Percentiles rank a stretch among this genome's conserved stretches.
These are phyloP conservation scores for Apis laboriosa DNA, from an alignment of 1,140 invertebrate species.

Conservation along the genomic window DNA sequence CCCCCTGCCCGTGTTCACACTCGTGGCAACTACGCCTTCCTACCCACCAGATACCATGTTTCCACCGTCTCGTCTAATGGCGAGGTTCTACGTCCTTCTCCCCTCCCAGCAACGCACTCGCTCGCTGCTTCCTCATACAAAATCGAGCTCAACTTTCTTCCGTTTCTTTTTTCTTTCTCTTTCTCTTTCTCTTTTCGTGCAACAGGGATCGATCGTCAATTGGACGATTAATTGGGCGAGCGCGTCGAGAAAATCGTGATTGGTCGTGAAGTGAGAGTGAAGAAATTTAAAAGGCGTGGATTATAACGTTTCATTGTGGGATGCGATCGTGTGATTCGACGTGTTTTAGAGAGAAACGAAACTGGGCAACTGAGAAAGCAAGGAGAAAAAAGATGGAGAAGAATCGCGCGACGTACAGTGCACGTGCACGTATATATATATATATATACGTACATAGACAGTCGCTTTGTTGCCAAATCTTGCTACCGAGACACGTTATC, in stretches of 20 bases:
- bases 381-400: too few species aligned
- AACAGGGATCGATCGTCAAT: too few species aligned
- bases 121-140: slow-evolving; percentile 34
- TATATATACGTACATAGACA: neutral
- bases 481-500: neutral
- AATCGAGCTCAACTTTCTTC: too few species aligned
- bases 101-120: slow-evolving; percentile 54
- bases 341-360: too few species aligned
- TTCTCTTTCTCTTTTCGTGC: slow-evolving; percentile 46
- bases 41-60: slow-evolving; percentile 54
- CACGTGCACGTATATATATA: neutral
- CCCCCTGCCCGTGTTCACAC: neutral
- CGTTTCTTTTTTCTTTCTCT: slow-evolving; percentile 61
- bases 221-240: too few species aligned
- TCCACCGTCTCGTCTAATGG: slow-evolving; percentile 64
- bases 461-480: neutral
- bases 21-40: slow-evolving; percentile 4
- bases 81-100: slow-evolving; percentile 1
- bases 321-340: too few species aligned
- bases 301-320: too few species aligned
- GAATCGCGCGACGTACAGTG: neutral
- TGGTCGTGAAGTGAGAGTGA: too few species aligned
- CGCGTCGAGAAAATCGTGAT: too few species aligned
- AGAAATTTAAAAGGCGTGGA: too few species aligned
- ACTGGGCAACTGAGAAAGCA: too few species aligned